These are phyloP conservation scores for Otus sunia DNA, from an alignment of 2,113 vertebrate genomes.

Conservation along the genomic window DNA sequence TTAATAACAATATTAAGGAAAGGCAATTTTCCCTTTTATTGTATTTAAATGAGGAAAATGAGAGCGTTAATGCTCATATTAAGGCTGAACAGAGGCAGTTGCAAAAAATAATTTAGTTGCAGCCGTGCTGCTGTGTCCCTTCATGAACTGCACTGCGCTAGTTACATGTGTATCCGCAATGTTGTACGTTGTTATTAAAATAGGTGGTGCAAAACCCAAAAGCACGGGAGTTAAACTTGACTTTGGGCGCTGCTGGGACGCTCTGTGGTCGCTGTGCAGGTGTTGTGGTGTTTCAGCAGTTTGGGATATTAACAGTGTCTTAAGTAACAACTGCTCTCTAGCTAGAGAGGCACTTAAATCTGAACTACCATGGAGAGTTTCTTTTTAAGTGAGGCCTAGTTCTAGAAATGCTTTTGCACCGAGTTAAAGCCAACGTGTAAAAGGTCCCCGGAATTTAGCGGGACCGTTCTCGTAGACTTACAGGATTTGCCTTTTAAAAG, in stretches of 20 bases:
- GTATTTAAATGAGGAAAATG: slow-evolving; percentile 29
- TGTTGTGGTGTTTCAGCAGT: background rate
- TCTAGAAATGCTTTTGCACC: background rate
- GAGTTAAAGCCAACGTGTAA: background rate
- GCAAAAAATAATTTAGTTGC: background rate
- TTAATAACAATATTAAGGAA: background rate
- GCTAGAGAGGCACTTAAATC: background rate
- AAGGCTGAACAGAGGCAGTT: background rate
- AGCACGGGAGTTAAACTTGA: background rate
- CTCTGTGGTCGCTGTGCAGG: background rate
- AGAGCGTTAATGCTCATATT: background rate
- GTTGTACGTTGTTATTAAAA: background rate
- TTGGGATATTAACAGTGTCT: background rate
- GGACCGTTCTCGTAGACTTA: accelerated
- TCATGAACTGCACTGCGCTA: background rate
- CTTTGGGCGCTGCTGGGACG: background rate
- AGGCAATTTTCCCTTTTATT: background rate
- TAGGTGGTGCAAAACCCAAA: background rate
- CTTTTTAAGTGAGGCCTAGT: background rate
- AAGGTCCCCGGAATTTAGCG: background rate
- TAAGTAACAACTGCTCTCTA: background rate
- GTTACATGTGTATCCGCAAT: background rate
- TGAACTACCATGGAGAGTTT: background rate
- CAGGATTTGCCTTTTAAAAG: background rate
- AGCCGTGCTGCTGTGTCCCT: background rate